A percentile compares a stretch with the other conserved stretches of the same genome.
These are phyloP conservation scores for Hoplostethus mediterraneus DNA, from an alignment of 2,797 vertebrate genomes.

Conservation along the genomic window DNA sequence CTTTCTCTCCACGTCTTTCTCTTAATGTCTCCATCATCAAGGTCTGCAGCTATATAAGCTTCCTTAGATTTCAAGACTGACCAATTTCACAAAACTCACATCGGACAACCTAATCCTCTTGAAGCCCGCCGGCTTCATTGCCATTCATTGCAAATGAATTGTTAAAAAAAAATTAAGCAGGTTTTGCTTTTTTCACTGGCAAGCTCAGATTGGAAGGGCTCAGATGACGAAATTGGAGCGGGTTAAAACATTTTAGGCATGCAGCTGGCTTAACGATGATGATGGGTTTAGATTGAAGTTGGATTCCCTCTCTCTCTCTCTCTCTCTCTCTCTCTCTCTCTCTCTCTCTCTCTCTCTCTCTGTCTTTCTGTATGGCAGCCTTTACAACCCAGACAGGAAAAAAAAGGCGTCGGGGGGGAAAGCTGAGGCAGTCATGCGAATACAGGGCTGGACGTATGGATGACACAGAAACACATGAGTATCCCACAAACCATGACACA, in stretches of 20 bases:
- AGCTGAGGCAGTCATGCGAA: conserved; percentile 40
- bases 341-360: conserved; percentile 8
- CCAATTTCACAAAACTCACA: not conserved
- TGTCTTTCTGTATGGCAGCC: conserved; percentile 30
- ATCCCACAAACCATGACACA: not conserved
- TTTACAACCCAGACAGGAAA: too few species aligned
- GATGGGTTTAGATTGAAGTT: not conserved
- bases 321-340: conserved; percentile 22
- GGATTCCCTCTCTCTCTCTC: conserved; percentile 12
- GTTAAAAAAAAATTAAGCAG: not conserved
- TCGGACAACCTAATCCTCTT: not conserved
- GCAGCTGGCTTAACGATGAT: not conserved
- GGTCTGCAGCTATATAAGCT: not conserved
- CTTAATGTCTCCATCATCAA: conserved; percentile 7
- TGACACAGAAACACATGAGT: conserved; percentile 45
- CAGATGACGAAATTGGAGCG: not conserved
- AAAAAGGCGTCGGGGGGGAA: conserved; percentile 29
- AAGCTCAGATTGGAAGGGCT: not conserved
- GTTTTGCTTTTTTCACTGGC: not conserved
- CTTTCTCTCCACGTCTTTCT: not conserved
- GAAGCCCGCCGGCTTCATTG: not conserved
- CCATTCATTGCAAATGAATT: not conserved
- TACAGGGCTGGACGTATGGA: conserved; percentile 51
- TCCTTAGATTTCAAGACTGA: not conserved
- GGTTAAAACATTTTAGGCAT: not conserved